Conservation (phyloP, 1,140 invertebrate genomes). For the Pissodes strobi region DNA sequence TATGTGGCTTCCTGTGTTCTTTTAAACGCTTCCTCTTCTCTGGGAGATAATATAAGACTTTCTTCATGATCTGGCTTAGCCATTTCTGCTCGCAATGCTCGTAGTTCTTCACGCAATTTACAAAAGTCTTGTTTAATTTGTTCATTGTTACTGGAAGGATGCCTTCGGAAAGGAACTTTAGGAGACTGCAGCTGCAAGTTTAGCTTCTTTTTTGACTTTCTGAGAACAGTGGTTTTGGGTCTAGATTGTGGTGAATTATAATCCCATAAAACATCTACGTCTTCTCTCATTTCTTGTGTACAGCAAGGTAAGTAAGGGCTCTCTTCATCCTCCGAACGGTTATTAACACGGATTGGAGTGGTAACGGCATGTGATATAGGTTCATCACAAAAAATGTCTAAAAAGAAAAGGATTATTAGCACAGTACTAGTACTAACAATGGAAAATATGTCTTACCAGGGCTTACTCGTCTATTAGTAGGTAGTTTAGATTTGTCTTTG, state of each 20-base stretch:
- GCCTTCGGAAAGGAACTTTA: slow-evolving; percentile 42
- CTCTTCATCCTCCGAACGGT: slow-evolving; percentile 29
- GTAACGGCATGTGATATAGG: neutral
- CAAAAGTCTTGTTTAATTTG: slow-evolving; percentile 43
- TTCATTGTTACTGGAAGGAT: slow-evolving; percentile 41
- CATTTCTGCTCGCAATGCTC: slow-evolving; percentile 46
- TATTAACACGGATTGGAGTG: slow-evolving; percentile 10
- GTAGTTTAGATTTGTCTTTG: neutral
- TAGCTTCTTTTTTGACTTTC: slow-evolving; percentile 37
- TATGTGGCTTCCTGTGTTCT: neutral
- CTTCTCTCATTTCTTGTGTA: slow-evolving; percentile 48
- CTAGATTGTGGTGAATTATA: slow-evolving; percentile 52
- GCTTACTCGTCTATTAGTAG: neutral
- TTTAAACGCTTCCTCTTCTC: slow-evolving; percentile 42
- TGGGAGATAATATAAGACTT: slow-evolving; percentile 39
- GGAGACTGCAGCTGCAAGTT: slow-evolving; percentile 40
- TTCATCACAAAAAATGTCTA: slow-evolving; percentile 7
- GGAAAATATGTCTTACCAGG: neutral
- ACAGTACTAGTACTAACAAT: neutral
- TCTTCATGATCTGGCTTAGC: slow-evolving; percentile 44
- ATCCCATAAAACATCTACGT: slow-evolving; percentile 52
- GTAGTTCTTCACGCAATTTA: slow-evolving; percentile 48
- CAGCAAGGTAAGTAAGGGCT: slow-evolving; percentile 34
- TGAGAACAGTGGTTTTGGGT: slow-evolving; percentile 29
- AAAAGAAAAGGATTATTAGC: neutral